Evolutionary conservation across 2,797 vertebrate species (phyloP).

Genomic region (Pangasius krempfi): DNA sequence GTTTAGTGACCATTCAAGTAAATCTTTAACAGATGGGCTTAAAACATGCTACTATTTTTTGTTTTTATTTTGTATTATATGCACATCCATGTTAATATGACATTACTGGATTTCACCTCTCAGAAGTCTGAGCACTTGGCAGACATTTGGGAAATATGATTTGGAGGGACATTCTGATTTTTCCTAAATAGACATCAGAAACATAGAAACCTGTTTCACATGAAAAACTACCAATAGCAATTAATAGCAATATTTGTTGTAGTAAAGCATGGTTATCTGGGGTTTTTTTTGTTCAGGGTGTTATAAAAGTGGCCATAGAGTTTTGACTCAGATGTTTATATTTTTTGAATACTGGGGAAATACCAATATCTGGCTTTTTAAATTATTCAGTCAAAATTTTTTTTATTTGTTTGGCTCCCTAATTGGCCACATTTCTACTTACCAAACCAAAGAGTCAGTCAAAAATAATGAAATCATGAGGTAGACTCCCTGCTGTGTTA

Average conservation of each 20-base stretch:
- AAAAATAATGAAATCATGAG: neutral
- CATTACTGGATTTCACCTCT: neutral
- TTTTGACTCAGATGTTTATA: neutral
- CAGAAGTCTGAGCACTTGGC: neutral
- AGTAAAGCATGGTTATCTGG: neutral
- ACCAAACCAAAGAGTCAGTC: neutral
- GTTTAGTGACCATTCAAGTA: neutral
- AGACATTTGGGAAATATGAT: neutral
- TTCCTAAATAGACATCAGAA: neutral
- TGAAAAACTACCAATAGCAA: neutral
- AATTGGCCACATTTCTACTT: neutral
- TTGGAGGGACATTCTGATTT: neutral
- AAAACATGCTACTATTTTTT: neutral
- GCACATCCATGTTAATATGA: neutral
- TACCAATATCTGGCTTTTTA: neutral
- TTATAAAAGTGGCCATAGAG: neutral
- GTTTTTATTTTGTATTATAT: neutral
- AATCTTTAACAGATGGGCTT: neutral
- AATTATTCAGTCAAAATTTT: neutral
- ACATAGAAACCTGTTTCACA: neutral
- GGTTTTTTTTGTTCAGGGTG: neutral
- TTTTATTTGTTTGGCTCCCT: neutral
- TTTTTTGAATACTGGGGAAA: neutral
- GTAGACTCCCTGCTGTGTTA: neutral
- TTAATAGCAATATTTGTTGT: neutral